Conservation (phyloP, 2,888 invertebrate species). For the Hoplodrina ambigua region DNA sequence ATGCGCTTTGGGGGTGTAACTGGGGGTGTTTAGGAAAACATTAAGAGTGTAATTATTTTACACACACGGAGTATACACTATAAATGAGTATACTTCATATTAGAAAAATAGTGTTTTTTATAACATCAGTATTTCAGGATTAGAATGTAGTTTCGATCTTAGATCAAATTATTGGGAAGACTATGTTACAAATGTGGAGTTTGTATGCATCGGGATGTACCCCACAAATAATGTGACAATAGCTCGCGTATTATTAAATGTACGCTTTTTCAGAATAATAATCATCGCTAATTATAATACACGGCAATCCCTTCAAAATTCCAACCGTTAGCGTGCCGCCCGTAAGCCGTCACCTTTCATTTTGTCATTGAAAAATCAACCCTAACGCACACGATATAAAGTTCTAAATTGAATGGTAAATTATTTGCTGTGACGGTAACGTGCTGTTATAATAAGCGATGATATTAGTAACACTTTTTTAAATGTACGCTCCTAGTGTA, state of each 20-base stretch:
- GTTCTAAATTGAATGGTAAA: too few species aligned
- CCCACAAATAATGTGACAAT: constrained; percentile 70
- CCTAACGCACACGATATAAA: too few species aligned
- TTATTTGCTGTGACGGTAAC: too few species aligned
- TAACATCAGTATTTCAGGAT: constrained; percentile 5
- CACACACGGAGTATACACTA: not conserved
- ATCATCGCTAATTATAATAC: too few species aligned
- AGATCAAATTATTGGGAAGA: constrained; percentile 44
- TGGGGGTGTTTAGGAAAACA: too few species aligned
- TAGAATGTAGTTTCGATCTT: constrained; percentile 1
- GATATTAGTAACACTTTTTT: constrained; percentile 57
- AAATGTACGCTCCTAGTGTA: constrained; percentile 69
- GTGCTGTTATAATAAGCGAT: too few species aligned
- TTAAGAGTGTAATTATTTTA: not conserved
- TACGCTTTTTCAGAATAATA: constrained; percentile 68
- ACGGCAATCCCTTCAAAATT: too few species aligned
- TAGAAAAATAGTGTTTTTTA: not conserved
- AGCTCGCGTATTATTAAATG: constrained; percentile 67
- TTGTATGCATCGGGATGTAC: constrained; percentile 42
- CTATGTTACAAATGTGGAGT: constrained; percentile 12
- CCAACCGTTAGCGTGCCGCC: too few species aligned
- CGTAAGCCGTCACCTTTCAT: too few species aligned
- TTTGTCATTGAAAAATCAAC: too few species aligned
- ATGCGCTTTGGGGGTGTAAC: too few species aligned
- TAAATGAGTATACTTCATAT: not conserved